Conservation (phyloP, 2,113 vertebrate species). For the Oceanodroma tethys region DNA sequence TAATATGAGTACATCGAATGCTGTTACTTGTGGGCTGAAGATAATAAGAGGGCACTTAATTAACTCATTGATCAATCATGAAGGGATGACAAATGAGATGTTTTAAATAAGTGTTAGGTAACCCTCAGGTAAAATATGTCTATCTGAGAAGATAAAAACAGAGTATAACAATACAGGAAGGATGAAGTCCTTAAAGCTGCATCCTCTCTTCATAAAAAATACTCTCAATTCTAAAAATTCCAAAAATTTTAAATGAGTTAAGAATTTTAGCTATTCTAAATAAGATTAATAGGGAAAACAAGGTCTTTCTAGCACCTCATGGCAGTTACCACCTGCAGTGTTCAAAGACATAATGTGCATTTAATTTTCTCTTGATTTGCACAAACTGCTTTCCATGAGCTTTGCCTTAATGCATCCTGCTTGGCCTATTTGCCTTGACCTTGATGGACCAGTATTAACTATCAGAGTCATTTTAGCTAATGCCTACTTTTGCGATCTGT, state of each 20-base stretch:
- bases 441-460: not conserved
- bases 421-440: not conserved
- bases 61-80: not conserved
- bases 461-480: not conserved
- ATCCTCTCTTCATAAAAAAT: not conserved
- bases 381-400: not conserved
- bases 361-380: not conserved
- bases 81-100: not conserved
- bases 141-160: not conserved
- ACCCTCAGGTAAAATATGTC: not conserved
- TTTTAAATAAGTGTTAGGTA: not conserved
- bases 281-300: not conserved
- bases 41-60: not conserved
- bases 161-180: not conserved
- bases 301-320: not conserved
- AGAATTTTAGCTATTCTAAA: not conserved
- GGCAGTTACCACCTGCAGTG: not conserved
- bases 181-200: not conserved
- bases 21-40: not conserved
- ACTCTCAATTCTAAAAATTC: not conserved
- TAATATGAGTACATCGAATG: not conserved
- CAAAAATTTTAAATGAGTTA: not conserved
- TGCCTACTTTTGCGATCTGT: not conserved
- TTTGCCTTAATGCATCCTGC: not conserved
- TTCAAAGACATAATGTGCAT: not conserved